Conservation (phyloP, 2,888 invertebrate genomes). For the Erebia aethiops region DNA sequence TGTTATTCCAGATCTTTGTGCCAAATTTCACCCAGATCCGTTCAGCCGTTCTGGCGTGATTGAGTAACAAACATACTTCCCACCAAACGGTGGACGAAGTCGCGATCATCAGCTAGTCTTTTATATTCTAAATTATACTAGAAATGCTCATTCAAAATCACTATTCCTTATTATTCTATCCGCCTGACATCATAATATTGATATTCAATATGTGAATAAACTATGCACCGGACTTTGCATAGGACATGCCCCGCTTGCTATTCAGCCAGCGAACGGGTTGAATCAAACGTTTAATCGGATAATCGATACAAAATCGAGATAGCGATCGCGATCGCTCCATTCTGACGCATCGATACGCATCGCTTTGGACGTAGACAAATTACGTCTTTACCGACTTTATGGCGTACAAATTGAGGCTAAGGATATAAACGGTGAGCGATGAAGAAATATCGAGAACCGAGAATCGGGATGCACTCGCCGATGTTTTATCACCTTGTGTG, state of each 20-base stretch:
- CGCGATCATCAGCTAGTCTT: no score
- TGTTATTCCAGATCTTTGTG: no score
- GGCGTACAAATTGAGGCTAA: constrained; percentile 68
- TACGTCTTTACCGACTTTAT: constrained; percentile 66
- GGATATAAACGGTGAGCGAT: constrained; percentile 38
- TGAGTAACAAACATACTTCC: no score
- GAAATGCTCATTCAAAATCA: neutral
- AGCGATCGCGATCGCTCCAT: constrained; percentile 67
- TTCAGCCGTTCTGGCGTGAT: no score
- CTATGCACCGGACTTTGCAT: constrained; percentile 63
- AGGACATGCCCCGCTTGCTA: constrained; percentile 61
- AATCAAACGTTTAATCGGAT: constrained; percentile 55
- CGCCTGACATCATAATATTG: constrained; percentile 51
- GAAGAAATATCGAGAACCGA: constrained; percentile 32
- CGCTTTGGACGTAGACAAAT: constrained; percentile 76
- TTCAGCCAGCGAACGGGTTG: constrained; percentile 58
- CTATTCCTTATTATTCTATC: constrained; percentile 30
- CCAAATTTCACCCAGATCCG: no score
- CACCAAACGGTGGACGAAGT: no score
- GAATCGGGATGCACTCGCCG: constrained; percentile 28
- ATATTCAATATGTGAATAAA: constrained; percentile 65
- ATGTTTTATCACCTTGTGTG: constrained; percentile 31
- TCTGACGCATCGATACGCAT: constrained; percentile 69
- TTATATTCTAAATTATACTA: neutral
- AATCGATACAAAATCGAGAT: constrained; percentile 72